These are phyloP conservation scores for Pituophis catenifer DNA, from an alignment of 2,113 vertebrate genomes.

Conservation along the genomic window DNA sequence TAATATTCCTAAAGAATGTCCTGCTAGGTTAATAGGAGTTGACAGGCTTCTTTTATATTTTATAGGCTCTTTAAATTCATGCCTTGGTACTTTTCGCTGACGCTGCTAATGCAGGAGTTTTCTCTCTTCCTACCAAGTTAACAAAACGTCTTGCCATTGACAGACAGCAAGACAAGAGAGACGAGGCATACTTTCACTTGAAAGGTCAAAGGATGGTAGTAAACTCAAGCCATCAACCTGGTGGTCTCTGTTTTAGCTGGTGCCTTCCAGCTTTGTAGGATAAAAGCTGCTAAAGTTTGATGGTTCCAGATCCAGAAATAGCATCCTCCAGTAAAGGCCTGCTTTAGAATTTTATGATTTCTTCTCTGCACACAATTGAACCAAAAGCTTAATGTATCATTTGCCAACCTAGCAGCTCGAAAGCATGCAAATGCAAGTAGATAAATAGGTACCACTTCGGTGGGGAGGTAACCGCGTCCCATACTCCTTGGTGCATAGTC, in stretches of 20 bases:
- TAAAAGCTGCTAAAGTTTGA: not conserved
- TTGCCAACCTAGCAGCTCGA: too few relatives aligned
- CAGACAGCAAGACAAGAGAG: not conserved
- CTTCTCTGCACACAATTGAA: not conserved
- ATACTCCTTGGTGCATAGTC: too few relatives aligned
- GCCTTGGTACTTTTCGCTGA: constrained; percentile 16
- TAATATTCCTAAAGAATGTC: not conserved
- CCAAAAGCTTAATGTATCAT: not conserved
- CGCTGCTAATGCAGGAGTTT: not conserved
- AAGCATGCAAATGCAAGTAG: too few relatives aligned
- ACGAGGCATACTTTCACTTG: not conserved
- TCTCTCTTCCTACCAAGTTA: not conserved
- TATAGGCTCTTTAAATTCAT: constrained; percentile 19
- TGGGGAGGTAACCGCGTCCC: too few relatives aligned
- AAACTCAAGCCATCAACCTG: not conserved
- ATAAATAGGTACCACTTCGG: too few relatives aligned
- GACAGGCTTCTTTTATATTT: constrained; percentile 53
- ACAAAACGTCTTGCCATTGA: not conserved
- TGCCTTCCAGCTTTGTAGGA: not conserved
- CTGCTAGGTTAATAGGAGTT: constrained; percentile 37
- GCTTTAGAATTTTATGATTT: not conserved
- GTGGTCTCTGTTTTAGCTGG: not conserved
- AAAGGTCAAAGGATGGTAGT: not conserved
- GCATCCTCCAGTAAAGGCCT: not conserved
- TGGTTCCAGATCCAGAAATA: not conserved